Evolutionary conservation across 2,797 vertebrate species (phyloP), one percentile per base, ranked within the genome.

Genomic region (Xenops minutus): DNA sequence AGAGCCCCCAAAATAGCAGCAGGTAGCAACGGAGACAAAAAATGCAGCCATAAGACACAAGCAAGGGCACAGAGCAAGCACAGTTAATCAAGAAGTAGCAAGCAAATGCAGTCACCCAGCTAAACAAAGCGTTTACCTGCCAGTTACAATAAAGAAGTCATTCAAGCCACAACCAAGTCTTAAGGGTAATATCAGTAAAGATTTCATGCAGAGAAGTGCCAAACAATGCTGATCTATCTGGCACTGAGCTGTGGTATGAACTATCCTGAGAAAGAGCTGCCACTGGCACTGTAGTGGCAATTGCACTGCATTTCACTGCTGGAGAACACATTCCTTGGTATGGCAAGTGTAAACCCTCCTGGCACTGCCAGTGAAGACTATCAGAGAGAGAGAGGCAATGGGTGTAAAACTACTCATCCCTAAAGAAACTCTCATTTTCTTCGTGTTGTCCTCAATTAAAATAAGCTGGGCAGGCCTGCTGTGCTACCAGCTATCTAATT

Each of bases 21-120:
- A 98, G 98, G 98, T 98, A 98, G 98, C 98, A 99, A 99, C 98
- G 98, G 98, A 99, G 98, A 98, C 98, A 99, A 98, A 98, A 98
- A 98, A 98, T 97, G 97, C 97, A 99, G 98, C 97, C 95, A 97
- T 98, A 98, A 98, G 98, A 99, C 97, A 98, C 98, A 97, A 98
- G 97, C 97, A 98, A 98, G 95, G 74, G 96, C 96, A 98, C 86
- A 97, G 51, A 97, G 97, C 97, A 97, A 96, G 98, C 87, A 96
- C 52, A 97, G 93, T 95, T 97, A 93, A 95, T 94, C 34, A 77
- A 94, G 85, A 97, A 95, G 89, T 74, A 95, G 93, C 86, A 94
- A 97, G 96, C 93, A 92, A 94, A 88, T 20, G 95, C 93, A 81
- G 93, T 93, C 93, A 86, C 68, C 92, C 95, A 93, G 95, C 81